Conservation (phyloP, 2,797 vertebrate species). For the Microctenopoma stevenorrisi region DNA sequence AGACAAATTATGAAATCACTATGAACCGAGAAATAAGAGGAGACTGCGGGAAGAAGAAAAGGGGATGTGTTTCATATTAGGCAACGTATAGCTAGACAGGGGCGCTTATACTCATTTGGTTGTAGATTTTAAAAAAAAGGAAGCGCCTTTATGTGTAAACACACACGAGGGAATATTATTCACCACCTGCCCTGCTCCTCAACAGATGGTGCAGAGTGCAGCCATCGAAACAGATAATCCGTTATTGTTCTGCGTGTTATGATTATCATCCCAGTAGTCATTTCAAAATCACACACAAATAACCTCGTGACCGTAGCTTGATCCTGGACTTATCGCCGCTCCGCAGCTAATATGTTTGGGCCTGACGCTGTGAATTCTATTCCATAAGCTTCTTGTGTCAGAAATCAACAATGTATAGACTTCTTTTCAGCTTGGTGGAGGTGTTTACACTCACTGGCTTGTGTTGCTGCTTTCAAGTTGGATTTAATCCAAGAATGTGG, state of each 20-base stretch:
- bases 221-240: constrained; percentile 63
- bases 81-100: not conserved
- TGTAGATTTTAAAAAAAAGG: not conserved
- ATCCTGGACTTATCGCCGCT: constrained; percentile 52
- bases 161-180: constrained; percentile 42
- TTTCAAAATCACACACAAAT: constrained; percentile 69
- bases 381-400: constrained; percentile 65
- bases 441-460: constrained; percentile 56
- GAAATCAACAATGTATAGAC: constrained; percentile 53
- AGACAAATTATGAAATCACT: not conserved
- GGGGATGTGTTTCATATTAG: not conserved
- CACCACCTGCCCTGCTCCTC: constrained; percentile 6
- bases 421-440: constrained; percentile 56
- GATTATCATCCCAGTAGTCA: constrained; percentile 62
- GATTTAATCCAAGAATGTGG: constrained; percentile 19
- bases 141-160: not conserved
- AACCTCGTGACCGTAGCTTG: constrained; percentile 53
- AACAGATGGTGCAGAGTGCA: constrained; percentile 66
- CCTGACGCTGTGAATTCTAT: constrained; percentile 56
- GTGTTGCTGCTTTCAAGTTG: constrained; percentile 18
- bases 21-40: not conserved
- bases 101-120: not conserved
- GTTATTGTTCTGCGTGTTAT: constrained; percentile 74
- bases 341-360: constrained; percentile 60
- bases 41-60: not conserved